Conservation (phyloP, 1,140 invertebrate species). For the Nasonia giraulti region DNA sequence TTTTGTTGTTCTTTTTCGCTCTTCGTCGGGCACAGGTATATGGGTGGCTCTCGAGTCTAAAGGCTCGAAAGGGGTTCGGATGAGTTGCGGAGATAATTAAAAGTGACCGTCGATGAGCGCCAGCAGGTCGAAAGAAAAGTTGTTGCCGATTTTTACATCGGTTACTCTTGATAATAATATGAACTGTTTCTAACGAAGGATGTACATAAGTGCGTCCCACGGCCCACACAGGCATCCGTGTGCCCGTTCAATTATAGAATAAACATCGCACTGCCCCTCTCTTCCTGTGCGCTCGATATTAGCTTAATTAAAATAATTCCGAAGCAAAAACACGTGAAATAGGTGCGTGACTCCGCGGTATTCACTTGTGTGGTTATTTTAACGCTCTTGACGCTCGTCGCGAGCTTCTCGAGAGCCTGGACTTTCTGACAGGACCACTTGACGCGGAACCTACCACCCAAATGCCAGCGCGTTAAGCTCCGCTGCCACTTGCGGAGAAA, state of each 20-base stretch:
- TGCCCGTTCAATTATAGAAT: neutral
- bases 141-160: no score
- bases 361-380: neutral
- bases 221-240: no score
- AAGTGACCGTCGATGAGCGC: neutral
- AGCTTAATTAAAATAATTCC: conserved; percentile 1
- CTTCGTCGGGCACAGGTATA: neutral
- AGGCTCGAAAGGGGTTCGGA: neutral
- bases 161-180: no score
- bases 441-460: neutral
- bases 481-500: neutral
- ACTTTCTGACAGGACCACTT: conserved; percentile 11
- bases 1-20: conserved; percentile 28
- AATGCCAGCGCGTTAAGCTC: neutral
- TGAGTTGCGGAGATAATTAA: neutral
- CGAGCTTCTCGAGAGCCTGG: conserved; percentile 1
- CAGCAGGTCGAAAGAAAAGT: no score
- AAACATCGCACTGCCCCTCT: neutral
- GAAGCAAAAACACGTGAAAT: neutral
- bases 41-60: neutral
- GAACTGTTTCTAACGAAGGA: no score
- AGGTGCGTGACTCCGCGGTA: neutral
- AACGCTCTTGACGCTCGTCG: neutral
- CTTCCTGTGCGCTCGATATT: neutral
- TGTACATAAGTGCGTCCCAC: no score